Base-by-base conservation (phyloP, 2,797 vertebrate genomes). In the Nannoperca australis region DNA sequence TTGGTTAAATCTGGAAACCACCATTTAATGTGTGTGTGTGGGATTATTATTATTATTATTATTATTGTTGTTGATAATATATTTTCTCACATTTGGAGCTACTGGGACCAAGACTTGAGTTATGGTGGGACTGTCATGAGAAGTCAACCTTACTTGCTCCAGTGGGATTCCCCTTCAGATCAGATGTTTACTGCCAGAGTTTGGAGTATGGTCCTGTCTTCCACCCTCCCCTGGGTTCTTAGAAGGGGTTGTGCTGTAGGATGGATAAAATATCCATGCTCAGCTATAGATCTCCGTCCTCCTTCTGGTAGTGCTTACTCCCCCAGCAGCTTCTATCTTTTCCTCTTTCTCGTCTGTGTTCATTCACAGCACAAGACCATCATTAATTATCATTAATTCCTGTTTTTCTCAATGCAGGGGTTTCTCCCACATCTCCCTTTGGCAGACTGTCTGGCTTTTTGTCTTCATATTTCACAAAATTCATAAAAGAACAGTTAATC, bases 361-460 rank as follows among this genome's bases (percentile, higher is more conserved):
- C 42, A 67, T 86, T 86, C 49, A 76, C 50, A 36, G 70, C 49
- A 76, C 32, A 18, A 67, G 49, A 67, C 49, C 66, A 65, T 72
- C 66, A 78, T 86, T 77, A 70, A 82, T 88, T 79, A 56, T 90
- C 64, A 88, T 88, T 89, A 73, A 63, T 74, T 82, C 30, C 24
- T 27, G n/a, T 51, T 49, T 69, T 72, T 17, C 45, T 77, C 45
- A 56, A n/a, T 62, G 49, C 44, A 70, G 40, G 12, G 60, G 53
- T 36, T 78, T 76, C 49, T 84, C 44, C 60, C 62, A 78, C 62
- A 50, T 76, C 56, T 49, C 36, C 22, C 5, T 70, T 86, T 75
- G 60, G 73, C 49, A 79, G 60, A 56, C 40, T 22, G 45, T 55
- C 66, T 76, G 42, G 18, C 11, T 11, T 18, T 68, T 70, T 76